Percentiles rank a stretch among this genome's conserved stretches.
Evolutionary conservation across 2,113 vertebrate species (phyloP).

Genomic region (Gymnarchus niloticus): DNA sequence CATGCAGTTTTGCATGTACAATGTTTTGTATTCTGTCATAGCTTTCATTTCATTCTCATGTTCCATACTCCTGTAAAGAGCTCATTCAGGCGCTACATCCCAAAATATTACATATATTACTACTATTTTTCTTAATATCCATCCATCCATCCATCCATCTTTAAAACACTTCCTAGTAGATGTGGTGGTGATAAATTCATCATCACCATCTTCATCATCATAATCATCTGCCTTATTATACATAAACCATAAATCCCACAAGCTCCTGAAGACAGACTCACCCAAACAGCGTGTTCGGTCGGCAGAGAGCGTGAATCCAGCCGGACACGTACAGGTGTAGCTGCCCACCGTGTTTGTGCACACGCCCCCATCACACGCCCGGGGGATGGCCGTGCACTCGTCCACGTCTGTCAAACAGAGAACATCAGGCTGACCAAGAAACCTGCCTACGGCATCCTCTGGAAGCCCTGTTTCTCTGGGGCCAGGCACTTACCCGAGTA

Average conservation of each 20-base stretch:
- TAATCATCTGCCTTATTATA: too few species aligned
- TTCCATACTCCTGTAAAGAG: not conserved
- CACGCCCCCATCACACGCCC: slow-evolving; percentile 47
- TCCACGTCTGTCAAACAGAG: slow-evolving; percentile 47
- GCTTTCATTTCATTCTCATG: not conserved
- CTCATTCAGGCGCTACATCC: not conserved
- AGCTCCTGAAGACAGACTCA: slow-evolving; percentile 35
- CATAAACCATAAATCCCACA: too few species aligned
- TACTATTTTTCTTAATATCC: not conserved
- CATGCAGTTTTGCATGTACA: not conserved
- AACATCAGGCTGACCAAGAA: not conserved
- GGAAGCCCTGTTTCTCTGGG: too few species aligned
- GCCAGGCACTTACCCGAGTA: not conserved
- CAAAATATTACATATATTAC: not conserved
- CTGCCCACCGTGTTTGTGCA: slow-evolving; percentile 52
- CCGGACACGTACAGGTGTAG: slow-evolving; percentile 50
- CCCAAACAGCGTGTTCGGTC: slow-evolving; percentile 49
- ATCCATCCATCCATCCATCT: not conserved
- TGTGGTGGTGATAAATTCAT: too few species aligned
- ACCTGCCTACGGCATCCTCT: too few species aligned
- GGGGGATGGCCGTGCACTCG: slow-evolving; percentile 44
- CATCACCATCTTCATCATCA: too few species aligned
- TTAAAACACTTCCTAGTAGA: not conserved
- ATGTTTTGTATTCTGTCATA: too few species aligned
- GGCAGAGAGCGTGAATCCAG: slow-evolving; percentile 42